phyloP scores from a whole-genome alignment of 2,113 vertebrate genomes.

The Eublepharis macularius region DNA sequence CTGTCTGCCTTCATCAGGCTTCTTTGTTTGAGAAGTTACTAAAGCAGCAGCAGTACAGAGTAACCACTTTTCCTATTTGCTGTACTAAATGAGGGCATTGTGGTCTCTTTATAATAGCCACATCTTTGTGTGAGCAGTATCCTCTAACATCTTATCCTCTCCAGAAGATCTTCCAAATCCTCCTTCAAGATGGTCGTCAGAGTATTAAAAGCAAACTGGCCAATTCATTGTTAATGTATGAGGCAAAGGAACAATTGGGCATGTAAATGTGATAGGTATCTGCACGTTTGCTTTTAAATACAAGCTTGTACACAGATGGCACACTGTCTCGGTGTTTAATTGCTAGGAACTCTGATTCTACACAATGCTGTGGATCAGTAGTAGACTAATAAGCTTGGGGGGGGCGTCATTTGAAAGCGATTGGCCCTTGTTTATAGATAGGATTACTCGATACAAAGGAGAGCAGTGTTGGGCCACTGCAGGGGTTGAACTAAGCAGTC shows the following conservation, averaged over 20 bases:
- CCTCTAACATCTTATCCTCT: neutral
- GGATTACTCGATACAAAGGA: neutral
- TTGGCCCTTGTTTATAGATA: neutral
- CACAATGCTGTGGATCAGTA: neutral
- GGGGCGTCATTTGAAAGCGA: neutral
- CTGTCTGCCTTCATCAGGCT: conserved; percentile 74
- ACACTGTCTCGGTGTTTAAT: neutral
- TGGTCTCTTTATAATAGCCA: conserved; percentile 24
- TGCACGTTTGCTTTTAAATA: neutral
- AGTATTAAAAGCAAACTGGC: conserved; percentile 10
- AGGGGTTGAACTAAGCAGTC: neutral
- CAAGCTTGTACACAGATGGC: neutral
- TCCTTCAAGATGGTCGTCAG: neutral
- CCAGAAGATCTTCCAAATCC: conserved; percentile 25
- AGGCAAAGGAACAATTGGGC: conserved; percentile 39
- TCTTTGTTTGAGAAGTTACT: conserved; percentile 77
- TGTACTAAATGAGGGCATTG: conserved; percentile 48
- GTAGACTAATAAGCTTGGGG: neutral
- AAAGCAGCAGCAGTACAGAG: conserved; percentile 65
- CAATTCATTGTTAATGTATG: neutral
- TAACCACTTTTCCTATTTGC: conserved; percentile 58
- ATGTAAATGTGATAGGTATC: neutral
- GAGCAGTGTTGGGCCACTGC: neutral
- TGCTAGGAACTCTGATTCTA: neutral
- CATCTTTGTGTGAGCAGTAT: conserved; percentile 8